A percentile compares a stretch with the other conserved stretches of the same genome.
These are phyloP conservation scores for Ambastaia sidthimunki DNA, from an alignment of 2,797 vertebrate species.

Conservation along the genomic window DNA sequence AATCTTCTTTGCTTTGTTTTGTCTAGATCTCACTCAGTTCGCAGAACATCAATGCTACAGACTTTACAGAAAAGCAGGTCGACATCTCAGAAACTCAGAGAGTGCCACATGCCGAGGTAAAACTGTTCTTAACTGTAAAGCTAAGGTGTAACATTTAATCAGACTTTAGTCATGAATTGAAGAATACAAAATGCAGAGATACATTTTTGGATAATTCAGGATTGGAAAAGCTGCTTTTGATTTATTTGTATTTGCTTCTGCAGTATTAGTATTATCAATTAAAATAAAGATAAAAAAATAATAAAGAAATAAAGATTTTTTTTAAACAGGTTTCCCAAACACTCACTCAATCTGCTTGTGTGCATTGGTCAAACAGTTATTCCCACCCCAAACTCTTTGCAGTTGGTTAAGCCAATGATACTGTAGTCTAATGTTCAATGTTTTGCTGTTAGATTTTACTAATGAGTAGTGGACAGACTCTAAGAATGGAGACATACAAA, in stretches of 20 bases:
- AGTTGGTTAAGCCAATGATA: not conserved
- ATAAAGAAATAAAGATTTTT: too few species aligned
- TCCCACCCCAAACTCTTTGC: too few species aligned
- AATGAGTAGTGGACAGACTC: constrained; percentile 23
- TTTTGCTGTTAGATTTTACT: constrained; percentile 9
- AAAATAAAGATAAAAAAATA: too few species aligned
- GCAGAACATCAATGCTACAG: constrained; percentile 17
- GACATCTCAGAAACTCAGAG: not conserved
- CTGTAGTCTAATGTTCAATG: not conserved
- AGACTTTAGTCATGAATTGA: not conserved
- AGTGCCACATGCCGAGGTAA: not conserved
- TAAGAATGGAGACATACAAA: not conserved
- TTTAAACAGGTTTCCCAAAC: too few species aligned
- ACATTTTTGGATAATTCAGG: not conserved
- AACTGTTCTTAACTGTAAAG: not conserved
- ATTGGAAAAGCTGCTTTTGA: too few species aligned
- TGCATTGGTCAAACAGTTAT: too few species aligned
- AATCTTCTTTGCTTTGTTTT: constrained; percentile 15
- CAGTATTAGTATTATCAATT: too few species aligned
- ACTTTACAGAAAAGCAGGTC: constrained; percentile 25
- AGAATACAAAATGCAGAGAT: too few species aligned
- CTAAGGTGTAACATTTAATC: not conserved
- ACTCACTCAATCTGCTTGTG: too few species aligned
- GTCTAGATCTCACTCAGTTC: constrained; percentile 21
- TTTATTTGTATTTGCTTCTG: too few species aligned